A percentile compares a stretch with the other conserved stretches of the same genome.
Conservation (phyloP, 2,113 vertebrate species). For the Colossoma macropomum region DNA sequence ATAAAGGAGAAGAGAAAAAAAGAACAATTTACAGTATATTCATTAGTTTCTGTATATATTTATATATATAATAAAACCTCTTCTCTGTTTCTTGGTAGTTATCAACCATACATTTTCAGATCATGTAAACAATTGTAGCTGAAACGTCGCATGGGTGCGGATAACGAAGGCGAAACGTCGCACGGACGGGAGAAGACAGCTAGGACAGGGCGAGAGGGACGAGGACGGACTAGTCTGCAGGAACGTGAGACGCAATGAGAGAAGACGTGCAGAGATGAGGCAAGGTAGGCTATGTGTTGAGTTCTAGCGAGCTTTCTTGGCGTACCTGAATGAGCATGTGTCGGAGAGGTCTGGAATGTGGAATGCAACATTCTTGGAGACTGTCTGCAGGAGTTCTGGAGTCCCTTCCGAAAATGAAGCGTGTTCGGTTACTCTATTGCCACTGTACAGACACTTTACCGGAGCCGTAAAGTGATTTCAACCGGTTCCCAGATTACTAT, state of each 20-base stretch:
- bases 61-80: constrained; percentile 89
- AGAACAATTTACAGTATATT: constrained; percentile 82
- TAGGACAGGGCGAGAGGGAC: neutral
- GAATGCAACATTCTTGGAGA: constrained; percentile 51
- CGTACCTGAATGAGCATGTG: constrained; percentile 50
- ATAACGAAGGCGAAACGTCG: neutral
- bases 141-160: constrained; percentile 62
- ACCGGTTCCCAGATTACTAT: constrained; percentile 21
- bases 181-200: neutral
- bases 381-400: constrained; percentile 20
- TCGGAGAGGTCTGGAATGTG: constrained; percentile 42
- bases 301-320: constrained; percentile 41
- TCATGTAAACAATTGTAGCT: constrained; percentile 98
- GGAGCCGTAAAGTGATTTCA: neutral
- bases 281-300: constrained; percentile 25
- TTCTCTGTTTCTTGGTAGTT: constrained; percentile 85
- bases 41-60: constrained; percentile 83
- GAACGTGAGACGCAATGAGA: neutral
- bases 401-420: constrained; percentile 31
- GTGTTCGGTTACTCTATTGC: neutral
- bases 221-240: neutral
- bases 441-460: constrained; percentile 22
- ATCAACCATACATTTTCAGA: constrained; percentile 79
- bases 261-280: neutral
- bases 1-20: constrained; percentile 57